A percentile compares a stretch with the other conserved stretches of the same genome.
Conservation (phyloP, 1,140 invertebrate species). For the Calephelis nemesis region DNA sequence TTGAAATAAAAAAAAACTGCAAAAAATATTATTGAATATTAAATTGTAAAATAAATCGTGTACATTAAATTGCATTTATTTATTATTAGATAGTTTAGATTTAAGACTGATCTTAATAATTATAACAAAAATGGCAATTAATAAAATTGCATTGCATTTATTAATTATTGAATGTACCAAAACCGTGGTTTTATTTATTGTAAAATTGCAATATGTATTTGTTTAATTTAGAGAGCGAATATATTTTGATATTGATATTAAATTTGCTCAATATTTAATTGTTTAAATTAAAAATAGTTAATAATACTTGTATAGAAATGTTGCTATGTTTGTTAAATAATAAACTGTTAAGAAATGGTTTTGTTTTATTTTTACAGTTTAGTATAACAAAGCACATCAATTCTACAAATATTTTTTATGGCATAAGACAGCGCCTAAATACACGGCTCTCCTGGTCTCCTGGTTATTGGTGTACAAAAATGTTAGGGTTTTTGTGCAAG, state of each 20-base stretch:
- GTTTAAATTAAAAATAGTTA: neutral
- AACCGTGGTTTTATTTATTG: constrained; percentile 2
- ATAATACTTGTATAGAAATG: constrained; percentile 6
- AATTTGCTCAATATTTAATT: constrained; percentile 9
- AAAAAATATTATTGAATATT: neutral
- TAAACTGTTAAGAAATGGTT: constrained; percentile 1
- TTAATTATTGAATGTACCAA: constrained; percentile 8
- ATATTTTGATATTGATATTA: constrained; percentile 7
- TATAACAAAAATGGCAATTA: constrained; percentile 6
- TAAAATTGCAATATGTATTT: neutral
- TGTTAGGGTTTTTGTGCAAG: too few species aligned
- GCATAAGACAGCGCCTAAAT: too few species aligned
- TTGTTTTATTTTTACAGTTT: too few species aligned
- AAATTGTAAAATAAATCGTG: constrained; percentile 29
- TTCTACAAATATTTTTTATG: too few species aligned
- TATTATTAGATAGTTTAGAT: constrained; percentile 27
- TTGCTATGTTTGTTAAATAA: constrained; percentile 8
- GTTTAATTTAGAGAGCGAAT: constrained; percentile 11
- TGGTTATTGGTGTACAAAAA: too few species aligned
- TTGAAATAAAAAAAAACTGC: neutral
- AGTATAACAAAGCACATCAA: too few species aligned
- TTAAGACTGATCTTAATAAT: constrained; percentile 22
- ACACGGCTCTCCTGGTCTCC: too few species aligned
- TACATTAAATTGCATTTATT: constrained; percentile 41
- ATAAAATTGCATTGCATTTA: constrained; percentile 14